Evolutionary conservation across 2,113 vertebrate species (phyloP).

Genomic region (Clupea harengus): DNA sequence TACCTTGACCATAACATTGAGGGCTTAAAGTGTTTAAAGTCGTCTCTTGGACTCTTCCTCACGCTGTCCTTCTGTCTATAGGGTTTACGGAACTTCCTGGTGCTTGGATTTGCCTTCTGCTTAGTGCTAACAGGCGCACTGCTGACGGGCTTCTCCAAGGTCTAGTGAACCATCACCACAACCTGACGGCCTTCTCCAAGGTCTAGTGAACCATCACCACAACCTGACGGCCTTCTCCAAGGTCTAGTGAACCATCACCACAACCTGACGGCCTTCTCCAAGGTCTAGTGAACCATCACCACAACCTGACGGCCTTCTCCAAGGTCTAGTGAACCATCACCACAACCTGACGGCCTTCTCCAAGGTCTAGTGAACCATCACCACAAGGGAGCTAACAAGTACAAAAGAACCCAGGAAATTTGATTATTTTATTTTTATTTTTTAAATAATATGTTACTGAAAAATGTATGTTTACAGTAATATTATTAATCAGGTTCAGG

Average conservation of each 20-base stretch:
- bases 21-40: not conserved
- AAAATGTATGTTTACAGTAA: not conserved
- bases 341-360: too few relatives aligned
- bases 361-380: slow-evolving; percentile 55
- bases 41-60: not conserved
- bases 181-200: too few relatives aligned
- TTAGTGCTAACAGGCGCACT: slow-evolving; percentile 74
- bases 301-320: too few relatives aligned
- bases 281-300: too few relatives aligned
- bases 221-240: too few relatives aligned
- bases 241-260: too few relatives aligned
- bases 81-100: slow-evolving; percentile 73
- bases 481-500: not conserved
- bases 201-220: too few relatives aligned
- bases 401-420: not conserved
- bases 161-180: slow-evolving; percentile 52
- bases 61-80: slow-evolving; percentile 48
- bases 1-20: not conserved
- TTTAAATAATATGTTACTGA: not conserved
- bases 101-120: slow-evolving; percentile 72
- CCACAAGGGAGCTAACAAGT: slow-evolving; percentile 20
- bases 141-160: slow-evolving; percentile 78
- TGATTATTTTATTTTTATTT: not conserved
- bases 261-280: too few relatives aligned
- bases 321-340: too few relatives aligned